Percentiles rank a stretch among this genome's conserved stretches.
Conservation (phyloP, 92 coral and sea anemone genomes). For the Epizoanthus rinbou region DNA sequence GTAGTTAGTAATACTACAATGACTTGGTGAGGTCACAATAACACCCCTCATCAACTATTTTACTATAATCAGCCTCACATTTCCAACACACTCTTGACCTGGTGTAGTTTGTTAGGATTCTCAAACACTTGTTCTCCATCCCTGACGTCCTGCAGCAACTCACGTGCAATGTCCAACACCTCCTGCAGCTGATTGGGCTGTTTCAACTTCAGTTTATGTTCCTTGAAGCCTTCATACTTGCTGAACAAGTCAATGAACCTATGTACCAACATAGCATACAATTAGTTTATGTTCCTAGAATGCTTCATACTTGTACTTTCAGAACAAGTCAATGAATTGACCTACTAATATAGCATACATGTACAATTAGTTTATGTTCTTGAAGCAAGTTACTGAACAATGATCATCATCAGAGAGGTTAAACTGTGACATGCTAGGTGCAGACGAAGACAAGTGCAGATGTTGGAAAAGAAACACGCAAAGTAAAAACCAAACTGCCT, state of each 20-base stretch:
- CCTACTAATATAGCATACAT: neutral
- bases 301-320: neutral
- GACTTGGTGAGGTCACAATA: too few relatives aligned
- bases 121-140: constrained; percentile 71
- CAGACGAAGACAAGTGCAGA: too few relatives aligned
- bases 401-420: too few relatives aligned
- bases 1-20: too few relatives aligned
- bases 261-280: neutral
- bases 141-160: constrained; percentile 62
- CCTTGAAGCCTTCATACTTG: constrained; percentile 74
- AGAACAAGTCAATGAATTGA: too few relatives aligned
- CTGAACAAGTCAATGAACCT: constrained; percentile 90
- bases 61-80: constrained; percentile 66
- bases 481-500: too few relatives aligned
- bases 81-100: constrained; percentile 91
- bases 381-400: constrained; percentile 72
- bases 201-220: constrained; percentile 86
- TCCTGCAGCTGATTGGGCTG: constrained; percentile 93
- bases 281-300: neutral
- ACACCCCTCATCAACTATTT: too few relatives aligned
- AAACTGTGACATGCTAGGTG: too few relatives aligned
- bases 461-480: too few relatives aligned
- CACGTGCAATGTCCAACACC: constrained; percentile 89
- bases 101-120: constrained; percentile 78
- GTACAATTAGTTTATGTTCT: neutral